Evolutionary conservation across 2,113 vertebrate genomes (phyloP).

Genomic region (Ariopsis seemanni): DNA sequence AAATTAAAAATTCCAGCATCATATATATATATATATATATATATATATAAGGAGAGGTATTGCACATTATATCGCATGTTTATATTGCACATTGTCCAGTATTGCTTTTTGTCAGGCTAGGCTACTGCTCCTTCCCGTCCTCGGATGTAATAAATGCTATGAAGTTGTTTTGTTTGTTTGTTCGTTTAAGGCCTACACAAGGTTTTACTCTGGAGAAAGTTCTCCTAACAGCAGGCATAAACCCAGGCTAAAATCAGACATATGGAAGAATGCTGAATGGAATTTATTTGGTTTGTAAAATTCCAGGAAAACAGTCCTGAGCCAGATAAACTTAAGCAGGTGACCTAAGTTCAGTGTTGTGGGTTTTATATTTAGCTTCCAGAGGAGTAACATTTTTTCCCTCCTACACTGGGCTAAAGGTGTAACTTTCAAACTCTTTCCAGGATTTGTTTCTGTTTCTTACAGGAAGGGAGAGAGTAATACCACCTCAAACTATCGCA

Average conservation of each 20-base stretch:
- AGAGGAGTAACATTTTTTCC: background rate
- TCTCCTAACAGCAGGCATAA: background rate
- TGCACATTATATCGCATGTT: too few relatives aligned
- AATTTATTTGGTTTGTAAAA: constrained; percentile 5
- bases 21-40: too few relatives aligned
- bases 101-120: too few relatives aligned
- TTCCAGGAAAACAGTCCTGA: background rate
- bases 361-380: constrained; percentile 13
- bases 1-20: too few relatives aligned
- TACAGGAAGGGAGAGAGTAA: background rate
- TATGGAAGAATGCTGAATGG: background rate
- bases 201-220: background rate
- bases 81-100: too few relatives aligned
- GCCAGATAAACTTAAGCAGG: constrained; percentile 1
- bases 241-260: background rate
- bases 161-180: background rate
- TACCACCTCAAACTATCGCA: background rate
- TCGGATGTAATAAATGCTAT: background rate
- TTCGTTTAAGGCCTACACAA: background rate
- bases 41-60: too few relatives aligned
- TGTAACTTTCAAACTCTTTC: background rate
- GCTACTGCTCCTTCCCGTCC: too few relatives aligned
- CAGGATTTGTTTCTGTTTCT: background rate
- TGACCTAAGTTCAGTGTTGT: constrained; percentile 19
- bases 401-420: background rate